A percentile compares a stretch with the other conserved stretches of the same genome.
phyloP scores from a whole-genome alignment of 1,140 invertebrate genomes.

The Meteorus sp. region DNA sequence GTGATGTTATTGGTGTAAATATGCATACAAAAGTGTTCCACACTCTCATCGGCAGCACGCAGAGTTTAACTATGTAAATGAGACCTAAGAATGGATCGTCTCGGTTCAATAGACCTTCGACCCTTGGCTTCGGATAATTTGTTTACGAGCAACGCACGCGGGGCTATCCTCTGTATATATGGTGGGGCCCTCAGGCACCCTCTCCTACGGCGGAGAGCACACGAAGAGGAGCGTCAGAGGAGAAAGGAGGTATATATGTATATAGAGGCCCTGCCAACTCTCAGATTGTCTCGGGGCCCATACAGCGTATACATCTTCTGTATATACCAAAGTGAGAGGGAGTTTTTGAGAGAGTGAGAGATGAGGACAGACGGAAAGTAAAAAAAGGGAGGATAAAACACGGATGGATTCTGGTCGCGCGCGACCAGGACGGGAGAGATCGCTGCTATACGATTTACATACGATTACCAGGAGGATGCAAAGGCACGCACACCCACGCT shows the following conservation, averaged over 20 bases:
- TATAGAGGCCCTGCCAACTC: slow-evolving; percentile 9
- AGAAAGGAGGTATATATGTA: neutral
- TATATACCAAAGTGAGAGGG: too few relatives aligned
- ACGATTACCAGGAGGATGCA: slow-evolving; percentile 52
- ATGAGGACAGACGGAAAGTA: slow-evolving; percentile 1
- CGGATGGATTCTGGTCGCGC: slow-evolving; percentile 35
- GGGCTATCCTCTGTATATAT: slow-evolving; percentile 44
- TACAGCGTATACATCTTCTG: neutral
- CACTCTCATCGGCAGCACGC: slow-evolving; percentile 40
- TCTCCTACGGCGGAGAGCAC: neutral
- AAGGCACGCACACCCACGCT: slow-evolving; percentile 55
- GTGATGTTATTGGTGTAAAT: neutral
- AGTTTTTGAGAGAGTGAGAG: neutral
- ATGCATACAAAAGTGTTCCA: slow-evolving; percentile 3
- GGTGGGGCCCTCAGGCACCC: slow-evolving; percentile 42
- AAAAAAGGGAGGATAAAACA: neutral
- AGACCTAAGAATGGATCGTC: slow-evolving; percentile 52
- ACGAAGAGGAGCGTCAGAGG: neutral
- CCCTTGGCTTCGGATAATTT: slow-evolving; percentile 60
- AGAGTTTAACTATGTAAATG: slow-evolving; percentile 56
- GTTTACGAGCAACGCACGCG: slow-evolving; percentile 58
- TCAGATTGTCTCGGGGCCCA: neutral
- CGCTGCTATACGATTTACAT: slow-evolving; percentile 56
- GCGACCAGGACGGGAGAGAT: slow-evolving; percentile 44
- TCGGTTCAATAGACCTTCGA: slow-evolving; percentile 61